Base-by-base conservation (phyloP, 2,888 invertebrate species). In the Hyppa rectilinea region DNA sequence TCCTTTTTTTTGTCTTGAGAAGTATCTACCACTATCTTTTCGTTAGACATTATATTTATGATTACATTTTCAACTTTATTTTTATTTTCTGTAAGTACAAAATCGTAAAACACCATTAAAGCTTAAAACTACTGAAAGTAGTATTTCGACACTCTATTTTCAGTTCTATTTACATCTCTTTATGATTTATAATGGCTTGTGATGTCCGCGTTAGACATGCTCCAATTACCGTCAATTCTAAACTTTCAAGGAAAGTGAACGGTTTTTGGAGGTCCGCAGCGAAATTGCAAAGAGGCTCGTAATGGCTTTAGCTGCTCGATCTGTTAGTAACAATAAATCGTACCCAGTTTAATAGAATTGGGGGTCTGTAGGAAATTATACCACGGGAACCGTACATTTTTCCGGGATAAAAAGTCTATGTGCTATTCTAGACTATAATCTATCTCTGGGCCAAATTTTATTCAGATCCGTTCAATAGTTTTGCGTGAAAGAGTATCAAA, bases 191-290 rank as follows among this genome's bases (percentile, higher is more conserved):
- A 53, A 38, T 74, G 38, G 43, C 38, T 10, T 14, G 49, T 38
- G 26, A 53, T 26, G 36, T 29, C 14, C 7, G 53, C 17, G 55
- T 74, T 70, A 59, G 80, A 60, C 66, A 80, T 64, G 82, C 82
- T 80, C 82, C 53, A 82, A 63, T 82, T 75, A 55, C 40, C 29
- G 10, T 47, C 52, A 66, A 59, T 52, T 65, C 40, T 23, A 66
- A 77, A 82, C 73, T 80, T 73, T 82, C 68, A 78, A 70, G 60
- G 72, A 83, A 82, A 82, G 82, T 82, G 81, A 83, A 81, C 9
- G 83, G 60, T 43, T 74, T 75, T 68, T 66, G 6, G 26, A 53
- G 3, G 50, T 38, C 7, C 9, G 26, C 31, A 45, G 26, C 2
- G 40, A 59, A 43, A 59, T 29, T 59, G 43, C 9, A 40, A 58